Evolutionary conservation across 2,113 vertebrate genomes (phyloP).

Genomic region (Dipodomys spectabilis): DNA sequence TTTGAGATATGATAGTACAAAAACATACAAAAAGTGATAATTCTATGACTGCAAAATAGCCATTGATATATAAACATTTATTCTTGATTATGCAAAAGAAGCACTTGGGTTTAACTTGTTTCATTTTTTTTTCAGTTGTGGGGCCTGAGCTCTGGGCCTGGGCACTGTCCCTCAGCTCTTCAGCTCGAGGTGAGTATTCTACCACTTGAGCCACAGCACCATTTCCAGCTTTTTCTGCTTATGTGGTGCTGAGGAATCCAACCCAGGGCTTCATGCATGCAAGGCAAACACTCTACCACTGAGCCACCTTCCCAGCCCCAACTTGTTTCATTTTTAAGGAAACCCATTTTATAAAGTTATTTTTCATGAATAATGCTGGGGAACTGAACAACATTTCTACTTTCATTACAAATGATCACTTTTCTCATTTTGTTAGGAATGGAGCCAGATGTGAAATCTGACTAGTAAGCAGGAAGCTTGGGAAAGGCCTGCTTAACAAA

Average conservation of each 20-base stretch:
- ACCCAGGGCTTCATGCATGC: too few relatives aligned
- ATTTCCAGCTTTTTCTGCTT: too few relatives aligned
- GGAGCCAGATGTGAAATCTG: neutral
- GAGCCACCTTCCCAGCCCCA: too few relatives aligned
- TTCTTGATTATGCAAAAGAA: neutral
- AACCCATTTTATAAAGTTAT: neutral
- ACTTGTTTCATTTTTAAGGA: constrained; percentile 12
- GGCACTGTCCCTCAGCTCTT: too few relatives aligned
- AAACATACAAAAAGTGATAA: neutral
- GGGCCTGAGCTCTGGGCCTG: too few relatives aligned
- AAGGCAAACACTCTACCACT: too few relatives aligned
- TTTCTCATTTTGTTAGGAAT: constrained; percentile 26
- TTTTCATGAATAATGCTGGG: constrained; percentile 15
- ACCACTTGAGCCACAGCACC: too few relatives aligned
- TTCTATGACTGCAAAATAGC: neutral
- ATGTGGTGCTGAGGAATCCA: too few relatives aligned
- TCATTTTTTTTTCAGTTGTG: neutral
- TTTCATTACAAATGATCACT: constrained; percentile 14
- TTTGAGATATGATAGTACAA: neutral
- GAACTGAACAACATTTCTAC: neutral
- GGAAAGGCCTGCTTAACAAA: neutral
- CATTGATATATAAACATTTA: neutral
- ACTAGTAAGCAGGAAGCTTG: neutral
- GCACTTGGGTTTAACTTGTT: neutral
- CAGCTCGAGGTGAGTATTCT: too few relatives aligned